phyloP scores from a whole-genome alignment of 2,113 vertebrate species.

The Ariopsis seemanni region DNA sequence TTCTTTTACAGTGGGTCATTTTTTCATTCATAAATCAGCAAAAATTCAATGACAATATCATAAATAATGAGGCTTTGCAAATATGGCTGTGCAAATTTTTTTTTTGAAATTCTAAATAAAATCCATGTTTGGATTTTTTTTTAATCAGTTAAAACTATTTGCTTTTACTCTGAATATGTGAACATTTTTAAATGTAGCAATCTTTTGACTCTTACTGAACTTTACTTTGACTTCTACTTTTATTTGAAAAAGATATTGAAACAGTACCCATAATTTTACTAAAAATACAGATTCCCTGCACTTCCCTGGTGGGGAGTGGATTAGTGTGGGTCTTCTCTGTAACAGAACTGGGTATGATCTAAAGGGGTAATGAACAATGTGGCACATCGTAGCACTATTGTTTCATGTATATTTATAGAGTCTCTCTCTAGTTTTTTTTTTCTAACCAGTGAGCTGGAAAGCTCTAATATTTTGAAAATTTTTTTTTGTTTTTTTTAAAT shows the following conservation, averaged over 20 bases:
- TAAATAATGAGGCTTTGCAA: neutral
- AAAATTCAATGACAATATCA: neutral
- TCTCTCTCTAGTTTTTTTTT: neutral
- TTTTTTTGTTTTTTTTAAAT: too few species aligned
- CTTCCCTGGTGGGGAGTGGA: neutral
- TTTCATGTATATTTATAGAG: neutral
- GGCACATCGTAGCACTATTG: neutral
- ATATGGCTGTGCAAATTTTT: neutral
- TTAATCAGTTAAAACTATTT: neutral
- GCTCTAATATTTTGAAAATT: neutral
- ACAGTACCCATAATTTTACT: neutral
- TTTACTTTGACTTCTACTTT: neutral
- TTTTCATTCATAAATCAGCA: neutral
- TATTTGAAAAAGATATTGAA: neutral
- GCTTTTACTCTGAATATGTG: neutral
- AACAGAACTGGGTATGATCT: neutral
- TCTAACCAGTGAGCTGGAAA: neutral
- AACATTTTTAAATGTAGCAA: neutral
- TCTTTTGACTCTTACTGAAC: neutral
- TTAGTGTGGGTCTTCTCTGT: neutral
- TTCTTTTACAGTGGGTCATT: neutral
- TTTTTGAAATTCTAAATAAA: neutral
- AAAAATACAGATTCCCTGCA: neutral
- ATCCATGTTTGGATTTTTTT: neutral
- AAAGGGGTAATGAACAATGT: neutral